Base-by-base conservation (phyloP, 2,888 invertebrate genomes). In the Drosophila helvetica region DNA sequence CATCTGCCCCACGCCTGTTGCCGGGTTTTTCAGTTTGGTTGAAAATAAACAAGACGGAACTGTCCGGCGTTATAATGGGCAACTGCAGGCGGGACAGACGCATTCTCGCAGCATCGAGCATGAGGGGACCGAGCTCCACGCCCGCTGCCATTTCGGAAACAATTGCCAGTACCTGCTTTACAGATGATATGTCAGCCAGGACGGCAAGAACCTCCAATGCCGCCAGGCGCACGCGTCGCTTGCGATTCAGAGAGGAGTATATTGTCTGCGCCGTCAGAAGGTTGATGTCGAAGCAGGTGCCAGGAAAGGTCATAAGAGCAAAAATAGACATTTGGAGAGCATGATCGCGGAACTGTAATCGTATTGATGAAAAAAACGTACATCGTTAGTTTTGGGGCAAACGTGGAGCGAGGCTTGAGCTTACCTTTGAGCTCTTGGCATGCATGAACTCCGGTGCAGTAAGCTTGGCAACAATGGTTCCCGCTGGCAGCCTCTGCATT, bases 131-230 rank as follows among this genome's bases (percentile, higher is more conserved):
- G 8, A 94, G 93, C 43, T 93, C 92, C 9, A 87, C 77, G 25
- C 78, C 70, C 12, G 69, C 75, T 0, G 94, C 93, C 27, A 94
- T 92, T 54, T 93, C 92, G 47, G 94, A 93, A 2, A 95, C 95
- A 1, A 94, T 94, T 17, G 94, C 93, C 55, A 96, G 88, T 17
- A 96, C 94, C 1, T 95, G 94, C 0, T 93, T 93, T 30, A 93
- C 93, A 0, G 94, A 94, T 77, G 95, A 93, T 61, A 96, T 94
- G 91, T 96, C 96, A 3, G 96, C 96, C 47, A 97, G 91, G 25
- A 96, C 95, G 0, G 97, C 96, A 52, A 97, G 92, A 38, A 96
- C 95, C 90, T 97, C 97, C 59, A 97, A 93, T 62, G 94, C 96
- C 73, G 94, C 97, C 92, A 94, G 97, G 86, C 94, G 94, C 74